Evolutionary conservation across 2,888 invertebrate genomes (phyloP).

Genomic region (Apoderus coryli): DNA sequence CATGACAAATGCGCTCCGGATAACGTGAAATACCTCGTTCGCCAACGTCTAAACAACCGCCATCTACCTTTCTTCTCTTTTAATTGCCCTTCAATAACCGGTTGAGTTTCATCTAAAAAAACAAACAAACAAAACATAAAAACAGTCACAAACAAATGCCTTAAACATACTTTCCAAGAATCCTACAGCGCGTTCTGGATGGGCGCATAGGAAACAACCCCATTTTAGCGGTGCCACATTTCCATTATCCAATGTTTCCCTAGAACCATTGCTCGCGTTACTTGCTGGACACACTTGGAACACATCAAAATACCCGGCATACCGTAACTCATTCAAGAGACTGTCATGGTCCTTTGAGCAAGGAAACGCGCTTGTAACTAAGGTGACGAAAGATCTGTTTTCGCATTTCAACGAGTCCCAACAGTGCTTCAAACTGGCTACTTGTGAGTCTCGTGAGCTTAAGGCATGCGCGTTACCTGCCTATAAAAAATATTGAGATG

Average conservation of each 20-base stretch:
- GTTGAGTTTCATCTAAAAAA: slow-evolving; percentile 50
- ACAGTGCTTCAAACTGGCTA: slow-evolving; percentile 75
- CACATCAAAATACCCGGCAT: slow-evolving; percentile 82
- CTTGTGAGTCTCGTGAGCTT: slow-evolving; percentile 66
- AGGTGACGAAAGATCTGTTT: slow-evolving; percentile 73
- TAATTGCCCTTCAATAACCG: slow-evolving; percentile 79
- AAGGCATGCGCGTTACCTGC: slow-evolving; percentile 54
- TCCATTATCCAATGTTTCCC: no score
- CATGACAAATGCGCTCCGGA: slow-evolving; percentile 86
- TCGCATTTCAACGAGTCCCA: slow-evolving; percentile 91
- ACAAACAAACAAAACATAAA: no score
- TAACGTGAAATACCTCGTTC: slow-evolving; percentile 85
- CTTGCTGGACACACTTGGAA: slow-evolving; percentile 62
- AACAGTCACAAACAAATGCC: no score
- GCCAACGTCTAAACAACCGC: slow-evolving; percentile 82
- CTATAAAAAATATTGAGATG: slow-evolving; percentile 25
- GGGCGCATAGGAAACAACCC: slow-evolving; percentile 89
- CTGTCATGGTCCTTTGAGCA: slow-evolving; percentile 81
- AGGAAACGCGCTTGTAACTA: slow-evolving; percentile 91
- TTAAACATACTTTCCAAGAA: slow-evolving; percentile 50
- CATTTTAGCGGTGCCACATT: slow-evolving; percentile 51
- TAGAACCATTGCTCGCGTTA: no score
- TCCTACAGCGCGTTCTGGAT: slow-evolving; percentile 78
- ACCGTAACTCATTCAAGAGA: slow-evolving; percentile 69
- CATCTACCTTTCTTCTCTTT: slow-evolving; percentile 88